phyloP scores from a whole-genome alignment of 92 coral and sea anemone species.

The Meandrina meandrites region DNA sequence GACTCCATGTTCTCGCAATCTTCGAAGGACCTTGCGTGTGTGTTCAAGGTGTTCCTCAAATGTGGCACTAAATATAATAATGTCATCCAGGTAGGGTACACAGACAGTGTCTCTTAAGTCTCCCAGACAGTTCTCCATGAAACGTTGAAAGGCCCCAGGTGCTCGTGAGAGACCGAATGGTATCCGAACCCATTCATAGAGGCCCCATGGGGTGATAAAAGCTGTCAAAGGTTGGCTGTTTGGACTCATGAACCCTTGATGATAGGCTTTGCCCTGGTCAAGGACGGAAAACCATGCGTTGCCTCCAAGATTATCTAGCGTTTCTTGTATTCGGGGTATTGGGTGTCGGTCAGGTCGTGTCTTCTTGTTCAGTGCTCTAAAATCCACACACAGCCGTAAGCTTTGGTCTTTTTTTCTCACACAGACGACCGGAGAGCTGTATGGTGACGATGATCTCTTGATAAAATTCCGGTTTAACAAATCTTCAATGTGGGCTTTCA shows the following conservation, averaged over 20 bases:
- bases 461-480: constrained; percentile 62
- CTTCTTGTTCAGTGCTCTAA: constrained; percentile 63
- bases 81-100: constrained; percentile 59
- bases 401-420: constrained; percentile 67
- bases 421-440: constrained; percentile 66
- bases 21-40: constrained; percentile 49
- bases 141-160: constrained; percentile 63
- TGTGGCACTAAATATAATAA: constrained; percentile 44
- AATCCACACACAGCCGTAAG: constrained; percentile 72
- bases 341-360: constrained; percentile 72
- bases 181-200: constrained; percentile 65
- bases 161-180: constrained; percentile 66
- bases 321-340: constrained; percentile 68
- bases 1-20: constrained; percentile 58
- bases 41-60: constrained; percentile 63
- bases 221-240: constrained; percentile 59
- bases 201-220: constrained; percentile 70
- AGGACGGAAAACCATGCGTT: constrained; percentile 71
- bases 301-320: constrained; percentile 72
- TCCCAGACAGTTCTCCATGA: constrained; percentile 61
- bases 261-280: constrained; percentile 76
- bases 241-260: constrained; percentile 65
- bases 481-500: constrained; percentile 67
- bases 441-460: constrained; percentile 51
- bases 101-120: constrained; percentile 49